Conservation (phyloP, 2,113 vertebrate genomes). For the Tragelaphus imberbis region DNA sequence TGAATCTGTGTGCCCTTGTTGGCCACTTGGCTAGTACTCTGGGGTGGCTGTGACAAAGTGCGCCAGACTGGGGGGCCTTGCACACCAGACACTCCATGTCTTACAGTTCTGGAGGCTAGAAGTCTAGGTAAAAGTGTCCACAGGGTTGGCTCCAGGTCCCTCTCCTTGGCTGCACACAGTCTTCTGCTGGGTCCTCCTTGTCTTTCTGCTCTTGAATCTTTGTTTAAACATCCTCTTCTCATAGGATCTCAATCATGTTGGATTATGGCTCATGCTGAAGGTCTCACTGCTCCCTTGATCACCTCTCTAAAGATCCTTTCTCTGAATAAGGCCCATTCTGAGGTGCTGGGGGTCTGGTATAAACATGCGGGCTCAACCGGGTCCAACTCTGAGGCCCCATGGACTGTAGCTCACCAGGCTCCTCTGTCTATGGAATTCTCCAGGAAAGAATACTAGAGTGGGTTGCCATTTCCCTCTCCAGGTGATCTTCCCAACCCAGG, state of each 20-base stretch:
- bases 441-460: neutral
- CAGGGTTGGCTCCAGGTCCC: neutral
- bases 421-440: neutral
- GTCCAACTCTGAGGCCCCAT: neutral
- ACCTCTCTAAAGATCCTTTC: neutral
- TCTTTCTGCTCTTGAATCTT: neutral
- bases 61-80: accelerated
- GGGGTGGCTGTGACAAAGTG: neutral
- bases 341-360: neutral
- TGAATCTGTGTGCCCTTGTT: neutral
- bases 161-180: neutral
- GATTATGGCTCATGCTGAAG: neutral
- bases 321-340: neutral
- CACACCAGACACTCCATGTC: no score
- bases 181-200: neutral
- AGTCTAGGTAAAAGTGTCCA: neutral
- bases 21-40: neutral
- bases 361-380: accelerated
- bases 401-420: neutral
- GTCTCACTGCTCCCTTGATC: neutral
- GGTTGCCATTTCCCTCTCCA: neutral
- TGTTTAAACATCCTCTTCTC: neutral
- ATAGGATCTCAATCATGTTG: neutral
- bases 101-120: neutral
- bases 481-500: neutral